A percentile compares a stretch with the other conserved stretches of the same genome.
Conservation (phyloP, 1,140 invertebrate species). For the Nebria ingens region DNA sequence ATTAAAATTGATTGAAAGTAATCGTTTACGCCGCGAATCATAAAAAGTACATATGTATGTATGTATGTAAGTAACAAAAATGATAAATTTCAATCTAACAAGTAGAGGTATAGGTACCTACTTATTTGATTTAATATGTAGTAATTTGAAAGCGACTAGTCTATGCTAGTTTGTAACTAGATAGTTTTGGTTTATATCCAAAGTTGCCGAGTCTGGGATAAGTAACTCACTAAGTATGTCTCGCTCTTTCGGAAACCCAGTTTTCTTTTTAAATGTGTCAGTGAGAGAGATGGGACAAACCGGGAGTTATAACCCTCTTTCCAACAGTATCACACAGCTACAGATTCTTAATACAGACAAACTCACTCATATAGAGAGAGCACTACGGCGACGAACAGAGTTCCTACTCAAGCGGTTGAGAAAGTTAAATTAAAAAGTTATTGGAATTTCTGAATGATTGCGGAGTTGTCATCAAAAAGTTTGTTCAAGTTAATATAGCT, state of each 20-base stretch:
- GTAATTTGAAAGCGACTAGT: too few species aligned
- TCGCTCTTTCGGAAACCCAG: too few species aligned
- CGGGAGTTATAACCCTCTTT: neutral
- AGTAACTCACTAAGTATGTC: too few species aligned
- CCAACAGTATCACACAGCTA: neutral
- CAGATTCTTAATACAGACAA: too few species aligned
- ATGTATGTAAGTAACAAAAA: too few species aligned
- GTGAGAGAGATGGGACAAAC: neutral
- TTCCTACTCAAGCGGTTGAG: slow-evolving; percentile 1
- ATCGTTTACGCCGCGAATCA: too few species aligned
- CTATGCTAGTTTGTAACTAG: neutral
- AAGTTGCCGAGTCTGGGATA: neutral
- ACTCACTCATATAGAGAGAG: neutral
- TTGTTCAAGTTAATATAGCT: slow-evolving; percentile 4
- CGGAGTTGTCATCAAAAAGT: slow-evolving; percentile 7
- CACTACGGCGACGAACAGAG: neutral
- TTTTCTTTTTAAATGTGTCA: neutral
- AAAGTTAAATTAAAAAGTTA: slow-evolving; percentile 10
- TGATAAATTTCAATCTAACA: too few species aligned
- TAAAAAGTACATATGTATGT: too few species aligned
- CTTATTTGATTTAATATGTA: too few species aligned
- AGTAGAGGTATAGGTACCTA: too few species aligned
- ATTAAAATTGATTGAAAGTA: too few species aligned
- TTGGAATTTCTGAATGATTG: slow-evolving; percentile 9
- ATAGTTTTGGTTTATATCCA: neutral